phyloP scores from a whole-genome alignment of 2,797 vertebrate species.

The Macropus fuliginosus region DNA sequence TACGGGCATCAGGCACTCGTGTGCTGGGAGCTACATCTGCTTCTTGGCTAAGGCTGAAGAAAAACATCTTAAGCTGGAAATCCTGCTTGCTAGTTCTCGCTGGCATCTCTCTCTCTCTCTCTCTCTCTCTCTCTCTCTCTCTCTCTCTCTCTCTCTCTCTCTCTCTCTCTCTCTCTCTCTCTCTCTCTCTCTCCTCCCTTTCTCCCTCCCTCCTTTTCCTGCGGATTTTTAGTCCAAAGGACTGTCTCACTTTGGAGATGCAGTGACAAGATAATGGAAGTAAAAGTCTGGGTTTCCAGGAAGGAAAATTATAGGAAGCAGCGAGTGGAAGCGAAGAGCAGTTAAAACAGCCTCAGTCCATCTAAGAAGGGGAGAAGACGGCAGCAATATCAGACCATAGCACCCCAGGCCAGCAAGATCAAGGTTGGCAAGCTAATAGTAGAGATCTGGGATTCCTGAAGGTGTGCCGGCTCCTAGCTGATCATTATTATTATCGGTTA shows the following conservation, averaged over 20 bases:
- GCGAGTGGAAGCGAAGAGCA: conserved; percentile 72
- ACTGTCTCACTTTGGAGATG: conserved; percentile 78
- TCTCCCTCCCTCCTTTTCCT: background rate
- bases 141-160: conserved; percentile 20
- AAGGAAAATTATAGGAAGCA: conserved; percentile 77
- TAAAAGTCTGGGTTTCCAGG: conserved; percentile 73
- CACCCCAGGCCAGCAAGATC: conserved; percentile 76
- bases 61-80: conserved; percentile 81
- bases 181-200: conserved; percentile 4
- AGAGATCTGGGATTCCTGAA: conserved; percentile 39
- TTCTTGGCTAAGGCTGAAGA: conserved; percentile 84
- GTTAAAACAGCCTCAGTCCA: conserved; percentile 67
- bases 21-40: conserved; percentile 90
- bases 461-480: background rate
- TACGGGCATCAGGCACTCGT: conserved; percentile 88
- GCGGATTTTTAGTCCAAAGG: conserved; percentile 55
- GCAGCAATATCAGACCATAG: conserved; percentile 61
- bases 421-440: conserved; percentile 61
- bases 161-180: conserved; percentile 12
- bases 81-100: conserved; percentile 71
- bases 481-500: background rate
- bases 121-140: background rate
- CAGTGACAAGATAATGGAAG: conserved; percentile 84
- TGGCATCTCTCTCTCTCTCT: conserved; percentile 14
- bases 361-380: conserved; percentile 58